Evolutionary conservation across 2,888 invertebrate species (phyloP).

Genomic region (Ectemnius continuus): DNA sequence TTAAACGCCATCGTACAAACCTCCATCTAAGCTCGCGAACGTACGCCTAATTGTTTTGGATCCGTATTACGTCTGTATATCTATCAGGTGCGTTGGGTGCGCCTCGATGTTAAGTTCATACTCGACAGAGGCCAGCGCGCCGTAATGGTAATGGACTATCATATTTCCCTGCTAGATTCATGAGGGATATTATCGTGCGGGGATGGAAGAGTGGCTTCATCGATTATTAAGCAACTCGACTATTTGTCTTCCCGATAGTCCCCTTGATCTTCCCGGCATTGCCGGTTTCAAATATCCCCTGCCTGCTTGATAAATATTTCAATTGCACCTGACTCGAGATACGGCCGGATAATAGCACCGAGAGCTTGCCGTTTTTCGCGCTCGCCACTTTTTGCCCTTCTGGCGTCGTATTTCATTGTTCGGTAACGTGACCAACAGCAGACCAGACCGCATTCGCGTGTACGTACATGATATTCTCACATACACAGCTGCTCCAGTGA

Average conservation of each 20-base stretch:
- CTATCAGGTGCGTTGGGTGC: too few relatives aligned
- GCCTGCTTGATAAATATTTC: conserved; percentile 59
- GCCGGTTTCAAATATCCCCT: conserved; percentile 13
- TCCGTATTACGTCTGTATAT: too few relatives aligned
- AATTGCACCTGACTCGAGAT: conserved; percentile 56
- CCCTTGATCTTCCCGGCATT: conserved; percentile 23
- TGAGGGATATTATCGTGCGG: conserved; percentile 24
- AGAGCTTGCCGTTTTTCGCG: conserved; percentile 34
- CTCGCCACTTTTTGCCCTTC: conserved; percentile 40
- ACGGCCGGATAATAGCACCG: conserved; percentile 53
- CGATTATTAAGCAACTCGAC: conserved; percentile 44
- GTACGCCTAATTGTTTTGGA: too few relatives aligned
- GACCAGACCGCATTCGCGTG: conserved; percentile 14
- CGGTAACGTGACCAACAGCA: conserved; percentile 46
- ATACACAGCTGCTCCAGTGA: not conserved
- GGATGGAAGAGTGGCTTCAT: conserved; percentile 27
- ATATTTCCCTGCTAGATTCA: conserved; percentile 35
- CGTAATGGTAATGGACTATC: not conserved
- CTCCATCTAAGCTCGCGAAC: too few relatives aligned
- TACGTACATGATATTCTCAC: not conserved
- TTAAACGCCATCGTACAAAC: conserved; percentile 6
- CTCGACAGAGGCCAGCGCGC: too few relatives aligned
- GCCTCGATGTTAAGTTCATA: too few relatives aligned
- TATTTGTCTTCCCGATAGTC: conserved; percentile 52
- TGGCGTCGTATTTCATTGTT: conserved; percentile 58